Base-by-base conservation (phyloP, 2,113 vertebrate genomes). In the Hydrolagus affinis region DNA sequence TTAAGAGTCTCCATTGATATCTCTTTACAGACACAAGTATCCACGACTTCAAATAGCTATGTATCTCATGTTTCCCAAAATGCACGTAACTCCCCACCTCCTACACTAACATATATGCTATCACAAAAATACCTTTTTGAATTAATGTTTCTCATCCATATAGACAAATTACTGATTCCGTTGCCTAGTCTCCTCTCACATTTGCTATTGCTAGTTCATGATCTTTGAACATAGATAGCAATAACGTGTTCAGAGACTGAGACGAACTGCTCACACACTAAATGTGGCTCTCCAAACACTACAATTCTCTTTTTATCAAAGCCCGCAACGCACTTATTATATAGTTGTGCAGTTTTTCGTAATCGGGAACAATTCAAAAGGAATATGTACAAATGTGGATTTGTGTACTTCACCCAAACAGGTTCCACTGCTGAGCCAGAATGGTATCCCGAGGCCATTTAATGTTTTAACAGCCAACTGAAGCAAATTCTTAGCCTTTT, bases 371-470 rank as follows among this genome's bases (percentile, higher is more conserved):
- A 44, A 44, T 66, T 83, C 77, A 32, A 15, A 32, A 83, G 66
- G 23, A 77, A 60, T 25, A 19, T 83, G 62, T 87, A 85, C 70
- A 88, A 86, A 88, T 70, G 66, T 9, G 68, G n/a, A 68, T 64
- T 86, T n/a, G 0, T 14, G 32, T 11, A 44, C 74, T 90, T 91
- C 93, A 99, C 97, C 97, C 2, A 99, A 91, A 86, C 96, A 99
- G 0, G 98, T 99, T 70, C 97, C 98, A 74, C 98, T 99, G 92
- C 98, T 99, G 85, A 99, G 91, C 98, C 98, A 99, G 91, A 99
- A 99, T 0, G 88, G 95, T 11, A 99, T 86, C 70, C 93, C 87
- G 14, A 99, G 90, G 1, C 59, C 88, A 23, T 90, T 89, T 3
- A 99, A 90, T 0, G 93, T 96, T 86, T 87, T 87, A 57, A 95